Conservation (phyloP, 2,797 vertebrate species). For the Melanotaenia pygmaea region DNA sequence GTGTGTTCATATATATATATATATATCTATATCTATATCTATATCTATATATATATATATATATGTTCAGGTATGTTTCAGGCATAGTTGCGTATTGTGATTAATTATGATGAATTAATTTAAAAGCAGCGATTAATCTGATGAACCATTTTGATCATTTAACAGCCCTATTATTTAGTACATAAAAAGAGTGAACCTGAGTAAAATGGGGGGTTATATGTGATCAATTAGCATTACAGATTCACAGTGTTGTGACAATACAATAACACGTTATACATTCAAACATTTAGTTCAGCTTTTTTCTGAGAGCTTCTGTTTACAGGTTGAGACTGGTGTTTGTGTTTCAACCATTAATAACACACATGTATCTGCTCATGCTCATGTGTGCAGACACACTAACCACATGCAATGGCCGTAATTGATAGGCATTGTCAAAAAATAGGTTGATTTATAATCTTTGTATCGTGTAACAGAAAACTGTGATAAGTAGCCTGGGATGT, state of each 20-base stretch:
- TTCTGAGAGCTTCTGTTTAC: neutral
- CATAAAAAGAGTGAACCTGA: slow-evolving; percentile 36
- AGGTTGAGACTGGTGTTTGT: neutral
- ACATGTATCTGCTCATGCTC: neutral
- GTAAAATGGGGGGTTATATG: slow-evolving; percentile 6
- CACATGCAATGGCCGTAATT: slow-evolving; percentile 24
- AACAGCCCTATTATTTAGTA: slow-evolving; percentile 39
- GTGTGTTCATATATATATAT: no score
- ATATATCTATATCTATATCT: no score
- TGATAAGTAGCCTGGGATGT: slow-evolving; percentile 12
- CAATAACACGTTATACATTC: slow-evolving; percentile 4
- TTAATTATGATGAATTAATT: no score
- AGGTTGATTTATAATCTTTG: slow-evolving; percentile 20
- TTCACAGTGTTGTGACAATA: slow-evolving; percentile 11
- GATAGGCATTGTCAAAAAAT: slow-evolving; percentile 14
- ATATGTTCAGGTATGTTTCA: no score
- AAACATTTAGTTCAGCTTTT: slow-evolving; percentile 5
- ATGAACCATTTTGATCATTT: no score
- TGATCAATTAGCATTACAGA: slow-evolving; percentile 28
- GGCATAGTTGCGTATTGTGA: no score
- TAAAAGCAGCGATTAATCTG: no score
- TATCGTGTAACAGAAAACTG: slow-evolving; percentile 7
- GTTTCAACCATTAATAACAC: neutral
- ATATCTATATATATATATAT: no score
- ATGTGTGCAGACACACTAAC: neutral